phyloP scores from a whole-genome alignment of 2,797 vertebrate species.

The Ara ararauna region DNA sequence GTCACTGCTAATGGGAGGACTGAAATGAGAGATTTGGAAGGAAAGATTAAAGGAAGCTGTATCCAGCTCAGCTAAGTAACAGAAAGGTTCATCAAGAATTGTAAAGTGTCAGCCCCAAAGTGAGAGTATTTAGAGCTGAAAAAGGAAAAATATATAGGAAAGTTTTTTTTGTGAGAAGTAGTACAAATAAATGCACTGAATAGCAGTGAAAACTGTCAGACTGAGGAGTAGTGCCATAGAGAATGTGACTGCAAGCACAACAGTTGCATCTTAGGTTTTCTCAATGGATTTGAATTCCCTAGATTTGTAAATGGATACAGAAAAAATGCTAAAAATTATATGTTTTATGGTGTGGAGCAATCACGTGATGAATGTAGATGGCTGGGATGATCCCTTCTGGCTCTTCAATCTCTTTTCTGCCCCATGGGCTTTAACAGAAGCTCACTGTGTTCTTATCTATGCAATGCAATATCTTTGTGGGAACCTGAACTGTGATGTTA shows the following conservation, averaged over 20 bases:
- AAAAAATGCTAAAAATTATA: background rate
- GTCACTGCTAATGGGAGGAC: background rate
- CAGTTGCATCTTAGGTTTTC: background rate
- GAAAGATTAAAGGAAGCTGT: background rate
- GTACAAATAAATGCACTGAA: background rate
- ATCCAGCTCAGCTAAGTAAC: background rate
- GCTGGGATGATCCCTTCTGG: background rate
- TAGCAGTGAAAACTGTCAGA: background rate
- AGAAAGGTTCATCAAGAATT: background rate
- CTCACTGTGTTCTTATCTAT: conserved; percentile 1
- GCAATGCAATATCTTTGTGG: background rate
- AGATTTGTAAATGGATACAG: background rate
- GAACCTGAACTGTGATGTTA: background rate
- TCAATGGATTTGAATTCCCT: background rate
- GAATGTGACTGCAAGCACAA: background rate
- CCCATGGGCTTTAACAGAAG: background rate
- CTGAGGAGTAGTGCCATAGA: background rate
- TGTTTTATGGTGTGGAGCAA: background rate
- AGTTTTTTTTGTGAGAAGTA: background rate
- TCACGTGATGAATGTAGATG: background rate
- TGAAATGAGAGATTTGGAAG: background rate
- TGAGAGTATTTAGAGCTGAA: background rate
- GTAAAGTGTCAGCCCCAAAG: background rate
- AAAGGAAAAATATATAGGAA: background rate
- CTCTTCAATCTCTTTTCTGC: background rate